A percentile compares a stretch with the other conserved stretches of the same genome.
These are phyloP conservation scores for Paedocypris micromegethes DNA, from an alignment of 2,797 vertebrate genomes.

Conservation along the genomic window DNA sequence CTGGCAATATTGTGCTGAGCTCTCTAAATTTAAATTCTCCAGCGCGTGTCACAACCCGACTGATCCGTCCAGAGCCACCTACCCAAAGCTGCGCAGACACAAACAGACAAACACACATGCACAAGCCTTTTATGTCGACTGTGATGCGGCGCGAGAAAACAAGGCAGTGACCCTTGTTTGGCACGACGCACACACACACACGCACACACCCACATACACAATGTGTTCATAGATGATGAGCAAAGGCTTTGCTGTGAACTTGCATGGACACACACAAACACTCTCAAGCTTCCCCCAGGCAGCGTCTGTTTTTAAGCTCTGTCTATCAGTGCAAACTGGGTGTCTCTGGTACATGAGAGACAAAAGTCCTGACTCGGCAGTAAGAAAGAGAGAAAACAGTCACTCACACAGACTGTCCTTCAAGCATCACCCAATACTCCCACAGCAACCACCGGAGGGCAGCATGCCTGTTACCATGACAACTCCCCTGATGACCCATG, in stretches of 20 bases:
- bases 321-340: constrained; percentile 15
- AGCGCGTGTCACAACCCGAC: constrained; percentile 41
- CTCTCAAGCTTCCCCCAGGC: constrained; percentile 17
- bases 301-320: constrained; percentile 29
- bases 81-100: constrained; percentile 12
- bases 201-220: constrained; percentile 19
- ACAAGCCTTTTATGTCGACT: constrained; percentile 23
- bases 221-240: constrained; percentile 31
- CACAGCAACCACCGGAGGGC: constrained; percentile 20
- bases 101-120: constrained; percentile 1
- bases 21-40: constrained; percentile 43
- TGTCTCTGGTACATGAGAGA: constrained; percentile 8
- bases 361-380: constrained; percentile 38
- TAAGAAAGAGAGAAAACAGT: constrained; percentile 22
- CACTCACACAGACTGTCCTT: constrained; percentile 30
- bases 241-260: constrained; percentile 8
- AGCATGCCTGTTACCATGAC: constrained; percentile 3
- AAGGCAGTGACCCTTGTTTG: constrained; percentile 33
- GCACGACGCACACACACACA: constrained; percentile 28
- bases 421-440: constrained; percentile 15
- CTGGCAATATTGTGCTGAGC: constrained; percentile 42
- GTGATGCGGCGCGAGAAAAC: constrained; percentile 25
- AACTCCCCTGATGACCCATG: constrained; percentile 7
- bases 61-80: constrained; percentile 40
- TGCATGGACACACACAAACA: constrained; percentile 8